These are phyloP conservation scores for Drosophila ambigua DNA, from an alignment of 1,140 invertebrate species.

Conservation along the genomic window DNA sequence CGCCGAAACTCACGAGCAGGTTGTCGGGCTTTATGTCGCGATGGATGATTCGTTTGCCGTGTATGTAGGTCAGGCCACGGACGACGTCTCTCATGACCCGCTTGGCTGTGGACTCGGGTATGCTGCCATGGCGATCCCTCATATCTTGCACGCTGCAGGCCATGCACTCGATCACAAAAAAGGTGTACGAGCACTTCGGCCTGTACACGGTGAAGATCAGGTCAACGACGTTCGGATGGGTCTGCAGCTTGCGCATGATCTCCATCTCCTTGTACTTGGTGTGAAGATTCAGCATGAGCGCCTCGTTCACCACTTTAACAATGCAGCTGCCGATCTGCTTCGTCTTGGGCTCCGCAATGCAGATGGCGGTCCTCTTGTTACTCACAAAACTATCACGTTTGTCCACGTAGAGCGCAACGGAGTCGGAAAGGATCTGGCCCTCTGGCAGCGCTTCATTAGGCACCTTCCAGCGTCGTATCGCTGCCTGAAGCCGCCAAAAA, in stretches of 20 bases:
- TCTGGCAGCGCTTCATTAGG: background rate
- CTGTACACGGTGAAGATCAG: conserved; percentile 25
- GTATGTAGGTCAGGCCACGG: conserved; percentile 20
- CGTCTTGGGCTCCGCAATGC: background rate
- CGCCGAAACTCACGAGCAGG: conserved; percentile 4
- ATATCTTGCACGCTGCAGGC: conserved; percentile 9
- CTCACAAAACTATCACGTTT: background rate
- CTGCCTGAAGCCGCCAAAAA: background rate
- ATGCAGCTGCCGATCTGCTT: background rate
- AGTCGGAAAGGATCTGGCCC: background rate
- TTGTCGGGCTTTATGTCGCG: conserved; percentile 39
- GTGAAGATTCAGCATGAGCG: background rate
- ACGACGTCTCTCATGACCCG: conserved; percentile 8
- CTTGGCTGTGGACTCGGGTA: background rate
- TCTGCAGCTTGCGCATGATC: conserved; percentile 25
- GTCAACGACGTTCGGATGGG: conserved; percentile 36
- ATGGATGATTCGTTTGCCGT: conserved; percentile 17
- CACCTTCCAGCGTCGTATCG: background rate
- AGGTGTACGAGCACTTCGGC: background rate
- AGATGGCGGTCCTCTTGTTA: background rate
- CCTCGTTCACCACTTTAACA: conserved; percentile 29
- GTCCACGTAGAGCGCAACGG: conserved; percentile 5
- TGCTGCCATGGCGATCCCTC: background rate
- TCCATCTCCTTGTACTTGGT: conserved; percentile 3
- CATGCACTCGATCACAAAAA: conserved; percentile 10